Evolutionary conservation across 2,113 vertebrate species (phyloP).

Genomic region (Semicossyphus pulcher): DNA sequence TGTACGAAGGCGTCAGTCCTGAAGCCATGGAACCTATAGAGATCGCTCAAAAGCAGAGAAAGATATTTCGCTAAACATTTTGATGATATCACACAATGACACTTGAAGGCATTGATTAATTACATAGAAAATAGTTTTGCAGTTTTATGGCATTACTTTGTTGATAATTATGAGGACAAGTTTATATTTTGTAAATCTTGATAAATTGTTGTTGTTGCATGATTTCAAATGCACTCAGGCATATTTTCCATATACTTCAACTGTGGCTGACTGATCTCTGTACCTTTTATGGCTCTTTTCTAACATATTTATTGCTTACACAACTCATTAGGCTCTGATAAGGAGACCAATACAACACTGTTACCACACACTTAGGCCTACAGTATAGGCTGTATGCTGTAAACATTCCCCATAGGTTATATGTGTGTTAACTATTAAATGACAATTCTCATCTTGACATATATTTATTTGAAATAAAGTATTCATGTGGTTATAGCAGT

Average conservation of each 20-base stretch:
- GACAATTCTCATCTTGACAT: background rate
- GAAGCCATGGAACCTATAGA: constrained; percentile 59
- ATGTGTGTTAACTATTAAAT: background rate
- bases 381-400: background rate
- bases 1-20: constrained; percentile 46
- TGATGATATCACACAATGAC: background rate
- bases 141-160: background rate
- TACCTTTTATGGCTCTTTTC: constrained; percentile 30
- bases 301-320: background rate
- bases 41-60: constrained; percentile 69
- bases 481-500: no score
- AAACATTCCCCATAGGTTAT: background rate
- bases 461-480: constrained; percentile 5
- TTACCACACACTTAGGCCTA: background rate
- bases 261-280: constrained; percentile 31
- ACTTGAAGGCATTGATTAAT: no score
- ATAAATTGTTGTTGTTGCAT: background rate
- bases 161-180: background rate
- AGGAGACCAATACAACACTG: background rate
- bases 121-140: background rate
- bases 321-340: constrained; percentile 13
- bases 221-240: background rate
- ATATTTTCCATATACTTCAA: background rate
- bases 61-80: constrained; percentile 52
- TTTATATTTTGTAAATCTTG: background rate